Conservation (phyloP, 2,888 invertebrate species). For the Spialia ferax region DNA sequence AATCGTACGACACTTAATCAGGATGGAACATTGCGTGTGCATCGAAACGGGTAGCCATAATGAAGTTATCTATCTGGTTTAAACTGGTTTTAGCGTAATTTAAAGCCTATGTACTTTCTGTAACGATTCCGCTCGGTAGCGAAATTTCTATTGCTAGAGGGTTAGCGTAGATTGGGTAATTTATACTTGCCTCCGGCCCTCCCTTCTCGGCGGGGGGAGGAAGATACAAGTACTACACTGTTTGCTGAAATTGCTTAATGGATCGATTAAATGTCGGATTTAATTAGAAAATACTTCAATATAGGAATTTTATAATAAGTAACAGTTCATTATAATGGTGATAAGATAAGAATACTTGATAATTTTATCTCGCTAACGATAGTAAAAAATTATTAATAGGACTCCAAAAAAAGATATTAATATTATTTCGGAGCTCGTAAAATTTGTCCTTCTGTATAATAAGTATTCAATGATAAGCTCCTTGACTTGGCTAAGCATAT, state of each 20-base stretch:
- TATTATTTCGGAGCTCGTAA: slow-evolving; percentile 68
- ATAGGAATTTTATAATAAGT: slow-evolving; percentile 46
- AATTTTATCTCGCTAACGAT: slow-evolving; percentile 10
- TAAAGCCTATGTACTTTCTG: slow-evolving; percentile 76
- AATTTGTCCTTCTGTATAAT: slow-evolving; percentile 74
- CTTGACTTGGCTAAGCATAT: slow-evolving; percentile 81
- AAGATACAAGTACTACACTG: slow-evolving; percentile 71
- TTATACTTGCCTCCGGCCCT: slow-evolving; percentile 80
- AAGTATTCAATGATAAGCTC: slow-evolving; percentile 81
- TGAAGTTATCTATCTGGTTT: slow-evolving; percentile 64
- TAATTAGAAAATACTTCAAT: slow-evolving; percentile 65
- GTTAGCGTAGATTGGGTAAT: slow-evolving; percentile 84
- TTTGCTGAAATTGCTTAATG: slow-evolving; percentile 81
- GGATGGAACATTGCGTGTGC: slow-evolving; percentile 38
- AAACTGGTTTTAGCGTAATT: slow-evolving; percentile 64
- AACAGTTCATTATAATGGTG: not conserved
- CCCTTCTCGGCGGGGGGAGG: slow-evolving; percentile 57
- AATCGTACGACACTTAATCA: slow-evolving; percentile 23
- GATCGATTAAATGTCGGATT: slow-evolving; percentile 74
- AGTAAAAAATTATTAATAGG: slow-evolving; percentile 13
- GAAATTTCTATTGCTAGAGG: slow-evolving; percentile 81
- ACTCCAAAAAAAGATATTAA: slow-evolving; percentile 45
- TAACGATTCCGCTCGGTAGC: slow-evolving; percentile 72
- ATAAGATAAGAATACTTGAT: too few relatives aligned
- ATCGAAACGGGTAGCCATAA: slow-evolving; percentile 46